Conservation (phyloP, 2,113 vertebrate species). For the Ictalurus furcatus region DNA sequence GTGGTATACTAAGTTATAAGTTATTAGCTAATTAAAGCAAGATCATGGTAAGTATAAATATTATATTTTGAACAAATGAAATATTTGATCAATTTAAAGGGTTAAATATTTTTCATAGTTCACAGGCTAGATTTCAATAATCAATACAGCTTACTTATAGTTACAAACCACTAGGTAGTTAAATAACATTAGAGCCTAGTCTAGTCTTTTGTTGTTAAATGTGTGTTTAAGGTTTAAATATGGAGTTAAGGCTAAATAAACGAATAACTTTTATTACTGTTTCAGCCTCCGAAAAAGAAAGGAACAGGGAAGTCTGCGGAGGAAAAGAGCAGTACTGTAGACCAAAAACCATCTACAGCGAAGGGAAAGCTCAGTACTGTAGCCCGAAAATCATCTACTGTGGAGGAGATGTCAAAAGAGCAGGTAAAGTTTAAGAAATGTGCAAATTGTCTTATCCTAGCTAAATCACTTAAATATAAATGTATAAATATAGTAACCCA, state of each 20-base stretch:
- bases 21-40: neutral
- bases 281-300: no score
- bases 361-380: no score
- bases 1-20: no score
- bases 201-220: no score
- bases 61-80: neutral
- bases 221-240: no score
- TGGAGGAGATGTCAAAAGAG: constrained; percentile 76
- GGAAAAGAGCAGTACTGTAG: no score
- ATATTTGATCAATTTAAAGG: neutral
- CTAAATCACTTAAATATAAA: neutral
- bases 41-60: constrained; percentile 17
- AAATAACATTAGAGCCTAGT: neutral
- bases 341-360: no score
- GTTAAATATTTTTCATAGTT: neutral
- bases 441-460: no score
- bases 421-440: constrained; percentile 73
- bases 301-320: no score
- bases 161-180: neutral
- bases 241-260: no score
- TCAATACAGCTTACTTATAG: neutral
- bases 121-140: neutral
- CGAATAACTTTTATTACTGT: no score
- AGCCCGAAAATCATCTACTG: no score
- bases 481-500: neutral